Percentiles rank a stretch among this genome's conserved stretches.
phyloP scores from a whole-genome alignment of 2,797 vertebrate genomes.

The Molossus molossus region DNA sequence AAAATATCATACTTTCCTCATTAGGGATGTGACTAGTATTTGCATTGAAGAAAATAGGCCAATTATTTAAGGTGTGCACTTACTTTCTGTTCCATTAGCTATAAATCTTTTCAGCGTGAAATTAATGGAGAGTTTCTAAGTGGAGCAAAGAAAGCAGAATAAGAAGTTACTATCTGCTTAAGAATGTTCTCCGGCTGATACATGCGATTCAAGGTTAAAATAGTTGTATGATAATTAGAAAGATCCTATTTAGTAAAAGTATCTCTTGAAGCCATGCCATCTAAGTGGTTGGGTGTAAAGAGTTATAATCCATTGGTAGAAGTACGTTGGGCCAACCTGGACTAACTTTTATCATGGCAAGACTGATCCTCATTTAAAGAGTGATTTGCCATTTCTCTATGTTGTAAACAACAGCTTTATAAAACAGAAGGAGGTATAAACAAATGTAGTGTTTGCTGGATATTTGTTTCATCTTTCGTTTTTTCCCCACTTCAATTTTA shows the following conservation, averaged over 20 bases:
- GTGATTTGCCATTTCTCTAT: background rate
- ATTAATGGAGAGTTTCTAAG: constrained; percentile 60
- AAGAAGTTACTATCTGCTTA: constrained; percentile 64
- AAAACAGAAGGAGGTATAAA: background rate
- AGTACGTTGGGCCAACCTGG: background rate
- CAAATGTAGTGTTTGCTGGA: background rate
- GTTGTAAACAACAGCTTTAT: background rate
- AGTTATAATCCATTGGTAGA: background rate
- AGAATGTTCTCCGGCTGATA: constrained; percentile 45
- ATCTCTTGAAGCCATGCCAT: constrained; percentile 14
- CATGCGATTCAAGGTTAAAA: constrained; percentile 30
- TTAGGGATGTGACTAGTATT: constrained; percentile 37
- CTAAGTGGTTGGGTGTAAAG: background rate
- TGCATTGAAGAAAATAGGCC: constrained; percentile 7
- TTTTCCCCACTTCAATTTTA: background rate
- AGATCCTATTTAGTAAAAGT: constrained; percentile 20
- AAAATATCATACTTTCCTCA: constrained; percentile 26
- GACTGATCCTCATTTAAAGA: constrained; percentile 29
- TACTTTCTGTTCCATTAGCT: constrained; percentile 55
- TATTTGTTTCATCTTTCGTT: background rate
- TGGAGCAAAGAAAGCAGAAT: background rate
- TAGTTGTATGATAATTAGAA: constrained; percentile 39
- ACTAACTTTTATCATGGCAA: background rate
- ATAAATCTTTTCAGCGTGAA: constrained; percentile 59
- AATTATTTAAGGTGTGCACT: constrained; percentile 55